Conservation (phyloP, 2,797 vertebrate genomes). For the Nothura maculosa region DNA sequence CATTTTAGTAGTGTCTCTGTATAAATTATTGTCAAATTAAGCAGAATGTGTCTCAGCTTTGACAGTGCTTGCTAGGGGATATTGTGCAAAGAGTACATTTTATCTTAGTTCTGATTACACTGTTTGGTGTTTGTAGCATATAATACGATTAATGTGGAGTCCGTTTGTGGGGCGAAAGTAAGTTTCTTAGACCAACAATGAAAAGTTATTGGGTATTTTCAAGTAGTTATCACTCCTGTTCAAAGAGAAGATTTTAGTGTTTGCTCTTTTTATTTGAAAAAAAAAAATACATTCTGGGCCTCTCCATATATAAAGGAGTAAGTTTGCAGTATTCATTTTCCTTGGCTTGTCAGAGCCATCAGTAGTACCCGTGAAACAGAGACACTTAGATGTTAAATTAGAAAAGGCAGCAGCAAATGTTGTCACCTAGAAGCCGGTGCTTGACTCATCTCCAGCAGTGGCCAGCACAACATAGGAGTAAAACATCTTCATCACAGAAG, state of each 20-base stretch:
- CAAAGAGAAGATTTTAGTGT: not conserved
- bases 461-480: not conserved
- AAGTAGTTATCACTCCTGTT: not conserved
- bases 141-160: not conserved
- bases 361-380: rapidly evolving
- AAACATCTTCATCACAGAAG: not conserved
- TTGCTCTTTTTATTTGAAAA: not conserved
- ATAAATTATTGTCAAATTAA: constrained; percentile 60
- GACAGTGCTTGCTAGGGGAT: not conserved
- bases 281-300: not conserved
- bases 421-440: not conserved
- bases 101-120: not conserved
- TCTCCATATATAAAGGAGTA: not conserved
- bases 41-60: not conserved
- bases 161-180: not conserved
- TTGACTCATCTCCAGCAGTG: not conserved
- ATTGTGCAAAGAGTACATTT: not conserved
- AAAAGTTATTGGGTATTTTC: not conserved
- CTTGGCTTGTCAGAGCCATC: not conserved
- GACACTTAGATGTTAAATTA: not conserved
- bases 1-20: constrained; percentile 45
- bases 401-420: not conserved
- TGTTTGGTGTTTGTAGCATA: not conserved
- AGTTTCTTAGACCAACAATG: not conserved
- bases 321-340: not conserved